These are phyloP conservation scores for Parnassius apollo DNA, from an alignment of 2,888 invertebrate species.

Conservation along the genomic window DNA sequence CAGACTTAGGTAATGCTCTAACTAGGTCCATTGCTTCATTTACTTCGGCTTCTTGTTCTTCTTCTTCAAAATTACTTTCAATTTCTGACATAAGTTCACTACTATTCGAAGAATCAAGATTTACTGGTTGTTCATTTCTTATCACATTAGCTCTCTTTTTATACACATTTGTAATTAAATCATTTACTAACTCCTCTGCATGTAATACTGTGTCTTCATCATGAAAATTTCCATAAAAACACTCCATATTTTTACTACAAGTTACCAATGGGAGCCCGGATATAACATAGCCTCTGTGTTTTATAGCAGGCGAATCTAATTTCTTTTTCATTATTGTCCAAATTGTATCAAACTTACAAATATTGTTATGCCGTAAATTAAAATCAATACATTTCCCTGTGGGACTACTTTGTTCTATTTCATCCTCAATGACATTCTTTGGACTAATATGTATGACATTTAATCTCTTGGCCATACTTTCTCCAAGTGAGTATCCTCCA, in stretches of 20 bases:
- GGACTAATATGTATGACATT: slow-evolving; percentile 82
- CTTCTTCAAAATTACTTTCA: slow-evolving; percentile 46
- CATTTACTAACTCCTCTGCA: slow-evolving; percentile 48
- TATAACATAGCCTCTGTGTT: slow-evolving; percentile 83
- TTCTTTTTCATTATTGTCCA: slow-evolving; percentile 76
- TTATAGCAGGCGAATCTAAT: slow-evolving; percentile 69
- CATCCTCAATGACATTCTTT: slow-evolving; percentile 75
- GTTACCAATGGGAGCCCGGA: slow-evolving; percentile 84
- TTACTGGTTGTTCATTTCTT: slow-evolving; percentile 30
- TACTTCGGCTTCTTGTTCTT: slow-evolving; percentile 41
- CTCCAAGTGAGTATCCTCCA: slow-evolving; percentile 75
- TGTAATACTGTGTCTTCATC: slow-evolving; percentile 55
- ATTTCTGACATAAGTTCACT: slow-evolving; percentile 41
- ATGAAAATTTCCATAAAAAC: slow-evolving; percentile 43
- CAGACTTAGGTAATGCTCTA: slow-evolving; percentile 58
- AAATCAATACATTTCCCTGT: slow-evolving; percentile 82
- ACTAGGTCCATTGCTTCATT: slow-evolving; percentile 40
- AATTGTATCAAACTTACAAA: slow-evolving; percentile 73
- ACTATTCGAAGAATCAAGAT: slow-evolving; percentile 39
- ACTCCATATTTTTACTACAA: slow-evolving; percentile 45
- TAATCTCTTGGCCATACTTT: slow-evolving; percentile 77
- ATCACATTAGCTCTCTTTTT: slow-evolving; percentile 49
- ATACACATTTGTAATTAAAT: slow-evolving; percentile 52
- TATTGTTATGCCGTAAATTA: slow-evolving; percentile 78
- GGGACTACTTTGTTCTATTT: slow-evolving; percentile 76